A percentile compares a stretch with the other conserved stretches of the same genome.
phyloP scores from a whole-genome alignment of 2,888 invertebrate species.

The Agonopterix arenella region DNA sequence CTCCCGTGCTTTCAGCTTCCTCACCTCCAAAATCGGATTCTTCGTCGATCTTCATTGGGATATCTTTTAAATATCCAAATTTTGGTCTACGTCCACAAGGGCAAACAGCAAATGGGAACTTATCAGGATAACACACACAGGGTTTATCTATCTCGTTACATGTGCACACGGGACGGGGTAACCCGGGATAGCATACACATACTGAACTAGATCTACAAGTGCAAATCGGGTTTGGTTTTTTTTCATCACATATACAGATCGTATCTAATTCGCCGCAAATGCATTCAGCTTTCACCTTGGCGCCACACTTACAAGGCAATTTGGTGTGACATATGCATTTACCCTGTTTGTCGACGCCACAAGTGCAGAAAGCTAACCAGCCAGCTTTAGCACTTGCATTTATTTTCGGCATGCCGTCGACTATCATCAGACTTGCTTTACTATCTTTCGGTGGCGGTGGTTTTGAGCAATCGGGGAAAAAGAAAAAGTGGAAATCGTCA shows the following conservation, averaged over 20 bases:
- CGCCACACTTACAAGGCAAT: slow-evolving; percentile 55
- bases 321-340: slow-evolving; percentile 45
- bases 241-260: slow-evolving; percentile 50
- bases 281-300: slow-evolving; percentile 40
- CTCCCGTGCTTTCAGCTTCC: neutral
- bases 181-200: slow-evolving; percentile 47
- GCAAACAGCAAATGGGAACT: slow-evolving; percentile 49
- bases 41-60: neutral
- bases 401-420: slow-evolving; percentile 53
- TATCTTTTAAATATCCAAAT: neutral
- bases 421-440: slow-evolving; percentile 44
- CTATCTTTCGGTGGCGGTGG: slow-evolving; percentile 33
- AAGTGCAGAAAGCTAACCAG: slow-evolving; percentile 33
- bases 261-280: slow-evolving; percentile 37
- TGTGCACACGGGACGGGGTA: slow-evolving; percentile 37
- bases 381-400: slow-evolving; percentile 29
- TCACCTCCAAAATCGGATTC: neutral
- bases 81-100: slow-evolving; percentile 42
- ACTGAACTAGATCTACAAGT: slow-evolving; percentile 37
- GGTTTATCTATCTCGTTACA: slow-evolving; percentile 52
- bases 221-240: slow-evolving; percentile 36
- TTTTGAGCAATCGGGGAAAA: slow-evolving; percentile 61
- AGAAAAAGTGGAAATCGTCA: slow-evolving; percentile 60
- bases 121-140: slow-evolving; percentile 45
- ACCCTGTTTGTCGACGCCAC: slow-evolving; percentile 36